Evolutionary conservation across 2,113 vertebrate genomes (phyloP), one percentile per base, ranked within the genome.

Genomic region (Plecturocebus donacophilus): DNA sequence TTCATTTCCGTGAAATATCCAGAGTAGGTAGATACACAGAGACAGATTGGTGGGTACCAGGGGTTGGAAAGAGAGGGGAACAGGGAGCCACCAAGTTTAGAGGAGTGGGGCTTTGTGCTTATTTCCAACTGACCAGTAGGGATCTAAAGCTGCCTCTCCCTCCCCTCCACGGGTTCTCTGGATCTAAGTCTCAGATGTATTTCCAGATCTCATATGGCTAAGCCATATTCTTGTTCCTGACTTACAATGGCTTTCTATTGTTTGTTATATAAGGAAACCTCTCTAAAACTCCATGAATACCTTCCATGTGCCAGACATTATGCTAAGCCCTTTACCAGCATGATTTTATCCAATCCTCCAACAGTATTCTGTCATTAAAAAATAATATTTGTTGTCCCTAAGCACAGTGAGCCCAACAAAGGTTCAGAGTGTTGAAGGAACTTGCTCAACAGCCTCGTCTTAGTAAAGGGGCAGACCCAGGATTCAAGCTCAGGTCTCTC

Each of bases 331-430:
- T 84, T 61, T 30, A 16, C 42, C 19, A 16, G 21, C 52, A 58
- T 88, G 45, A 42, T 93, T 86, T 83, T 45, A 89, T n/a, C 58
- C 76, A 91, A 40, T 81, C 35, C 45, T 81, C 56, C 58, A 80
- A 85, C 1, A 27, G 49, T 84, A 56, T 54, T 79, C 27, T 58
- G 45, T 94, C 40, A 56, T 90, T 68, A 25, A 56, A 90, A 91
- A 87, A 70, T 23, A 64, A 30, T 64, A 12, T 0, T 32, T 58
- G 3, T 42, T 91, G 81, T 70, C 13, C 73, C 94, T 38, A 86
- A 83, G 64, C 21, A 49, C 58, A 21, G 21, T 54, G 73, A 95
- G 17, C 32, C 66, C 96, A 86, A 38, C 35, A 42, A 47, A 76
- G n/a, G 7, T 14, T 76, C n/a, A 64, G 32, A 45, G 47, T n/a